Conservation (phyloP, 2,797 vertebrate genomes). For the Acipenser oxyrinchus region DNA sequence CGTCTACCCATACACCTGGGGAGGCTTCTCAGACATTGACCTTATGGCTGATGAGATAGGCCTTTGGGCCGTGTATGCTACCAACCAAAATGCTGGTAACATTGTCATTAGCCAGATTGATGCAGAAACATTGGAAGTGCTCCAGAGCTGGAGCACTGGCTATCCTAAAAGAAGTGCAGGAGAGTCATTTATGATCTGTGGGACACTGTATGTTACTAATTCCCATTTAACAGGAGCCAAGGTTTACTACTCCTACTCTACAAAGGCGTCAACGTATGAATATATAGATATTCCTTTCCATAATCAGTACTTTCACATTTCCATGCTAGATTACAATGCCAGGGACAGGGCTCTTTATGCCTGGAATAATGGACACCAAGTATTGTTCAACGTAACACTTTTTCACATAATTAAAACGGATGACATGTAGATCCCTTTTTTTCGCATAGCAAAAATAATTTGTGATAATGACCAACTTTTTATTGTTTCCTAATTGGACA, state of each 20-base stretch:
- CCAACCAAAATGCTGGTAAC: conserved; percentile 88
- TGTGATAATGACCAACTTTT: conserved; percentile 32
- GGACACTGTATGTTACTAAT: conserved; percentile 89
- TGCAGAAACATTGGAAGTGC: conserved; percentile 73
- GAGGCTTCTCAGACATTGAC: conserved; percentile 92
- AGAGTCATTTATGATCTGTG: conserved; percentile 94
- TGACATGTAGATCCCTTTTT: conserved; percentile 56
- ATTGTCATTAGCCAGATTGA: conserved; percentile 87
- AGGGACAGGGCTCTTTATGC: conserved; percentile 84
- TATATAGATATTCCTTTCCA: conserved; percentile 94
- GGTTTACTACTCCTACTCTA: conserved; percentile 91
- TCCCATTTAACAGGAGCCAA: conserved; percentile 93
- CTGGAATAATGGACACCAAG: conserved; percentile 97
- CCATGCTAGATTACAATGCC: conserved; percentile 97
- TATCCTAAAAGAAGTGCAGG: conserved; percentile 93
- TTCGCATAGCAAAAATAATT: conserved; percentile 32
- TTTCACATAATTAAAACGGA: conserved; percentile 84
- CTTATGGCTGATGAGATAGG: conserved; percentile 94
- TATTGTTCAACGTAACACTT: conserved; percentile 90
- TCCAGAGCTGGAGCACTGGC: conserved; percentile 85
- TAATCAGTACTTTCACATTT: conserved; percentile 96
- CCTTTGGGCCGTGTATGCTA: conserved; percentile 89
- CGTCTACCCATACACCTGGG: conserved; percentile 96
- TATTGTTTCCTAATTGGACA: conserved; percentile 24
- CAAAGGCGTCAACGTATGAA: conserved; percentile 84